Conservation (phyloP, 1,140 invertebrate genomes). For the Diploscapter pachys region DNA sequence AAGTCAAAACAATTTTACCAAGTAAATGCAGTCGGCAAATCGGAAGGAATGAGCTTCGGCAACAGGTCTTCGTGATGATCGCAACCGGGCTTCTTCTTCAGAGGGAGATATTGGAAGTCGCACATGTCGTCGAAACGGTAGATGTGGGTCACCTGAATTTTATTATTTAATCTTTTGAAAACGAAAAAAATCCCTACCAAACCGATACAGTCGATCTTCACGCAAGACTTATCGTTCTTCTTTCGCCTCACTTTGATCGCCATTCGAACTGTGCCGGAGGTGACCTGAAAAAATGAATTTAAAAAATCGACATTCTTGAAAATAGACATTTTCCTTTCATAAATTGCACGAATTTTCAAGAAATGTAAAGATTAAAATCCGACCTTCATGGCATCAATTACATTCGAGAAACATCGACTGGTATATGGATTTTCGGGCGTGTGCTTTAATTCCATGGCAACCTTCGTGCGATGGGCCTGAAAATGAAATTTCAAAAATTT, state of each 20-base stretch:
- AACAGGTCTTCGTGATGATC: slow-evolving; percentile 42
- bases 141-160: slow-evolving; percentile 36
- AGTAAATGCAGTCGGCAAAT: slow-evolving; percentile 38
- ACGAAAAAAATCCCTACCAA: slow-evolving; percentile 37
- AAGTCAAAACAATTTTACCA: slow-evolving; percentile 37
- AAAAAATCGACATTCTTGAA: background rate
- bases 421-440: slow-evolving; percentile 50
- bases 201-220: slow-evolving; percentile 41
- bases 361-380: slow-evolving; percentile 12
- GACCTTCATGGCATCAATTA: slow-evolving; percentile 42
- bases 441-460: slow-evolving; percentile 45
- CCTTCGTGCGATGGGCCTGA: slow-evolving; percentile 42
- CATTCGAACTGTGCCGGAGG: slow-evolving; percentile 47
- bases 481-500: slow-evolving; percentile 20
- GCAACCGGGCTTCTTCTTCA: slow-evolving; percentile 23
- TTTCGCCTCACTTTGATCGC: slow-evolving; percentile 46
- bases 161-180: background rate
- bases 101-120: slow-evolving; percentile 54
- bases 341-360: background rate
- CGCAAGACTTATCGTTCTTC: slow-evolving; percentile 29
- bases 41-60: slow-evolving; percentile 43
- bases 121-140: slow-evolving; percentile 51
- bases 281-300: slow-evolving; percentile 16
- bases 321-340: too few relatives aligned
- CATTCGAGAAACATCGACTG: slow-evolving; percentile 2